Conservation (phyloP, 2,113 vertebrate genomes). For the Hemicordylus capensis region DNA sequence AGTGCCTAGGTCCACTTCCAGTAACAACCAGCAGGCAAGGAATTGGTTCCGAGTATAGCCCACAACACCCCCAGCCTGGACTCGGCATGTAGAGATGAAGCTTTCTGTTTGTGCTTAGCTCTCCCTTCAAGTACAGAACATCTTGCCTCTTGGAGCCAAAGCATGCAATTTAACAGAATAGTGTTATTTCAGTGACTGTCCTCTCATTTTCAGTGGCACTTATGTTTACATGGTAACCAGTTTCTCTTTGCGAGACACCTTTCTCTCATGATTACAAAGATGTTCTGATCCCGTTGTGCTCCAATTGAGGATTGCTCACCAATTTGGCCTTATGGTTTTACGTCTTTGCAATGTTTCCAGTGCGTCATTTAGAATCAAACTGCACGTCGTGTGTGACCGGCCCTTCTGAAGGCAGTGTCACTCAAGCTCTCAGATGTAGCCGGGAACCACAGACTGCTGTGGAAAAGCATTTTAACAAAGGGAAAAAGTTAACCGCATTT, state of each 20-base stretch:
- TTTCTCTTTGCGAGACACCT: neutral
- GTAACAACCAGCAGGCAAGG: too few species aligned
- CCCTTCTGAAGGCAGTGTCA: neutral
- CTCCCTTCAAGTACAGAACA: neutral
- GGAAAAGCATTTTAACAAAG: conserved; percentile 30
- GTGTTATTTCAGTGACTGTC: neutral
- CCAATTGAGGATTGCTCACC: neutral
- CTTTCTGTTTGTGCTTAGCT: neutral
- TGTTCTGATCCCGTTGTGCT: neutral
- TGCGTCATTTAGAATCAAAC: fast-evolving
- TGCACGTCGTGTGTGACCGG: fast-evolving
- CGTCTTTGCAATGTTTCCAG: neutral
- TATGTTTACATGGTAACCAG: conserved; percentile 21
- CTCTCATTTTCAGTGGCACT: neutral
- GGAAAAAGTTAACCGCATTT: conserved; percentile 40
- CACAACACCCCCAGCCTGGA: too few species aligned
- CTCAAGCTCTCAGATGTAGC: neutral
- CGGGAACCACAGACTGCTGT: fast-evolving
- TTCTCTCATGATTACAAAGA: neutral
- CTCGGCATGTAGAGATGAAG: too few species aligned
- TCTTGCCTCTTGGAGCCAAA: neutral
- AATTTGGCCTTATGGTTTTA: neutral
- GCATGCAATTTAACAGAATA: neutral
- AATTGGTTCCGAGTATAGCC: too few species aligned
- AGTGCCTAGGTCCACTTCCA: too few species aligned